These are phyloP conservation scores for Drosophila chauvacae DNA, from an alignment of 1,140 invertebrate species.

Conservation along the genomic window DNA sequence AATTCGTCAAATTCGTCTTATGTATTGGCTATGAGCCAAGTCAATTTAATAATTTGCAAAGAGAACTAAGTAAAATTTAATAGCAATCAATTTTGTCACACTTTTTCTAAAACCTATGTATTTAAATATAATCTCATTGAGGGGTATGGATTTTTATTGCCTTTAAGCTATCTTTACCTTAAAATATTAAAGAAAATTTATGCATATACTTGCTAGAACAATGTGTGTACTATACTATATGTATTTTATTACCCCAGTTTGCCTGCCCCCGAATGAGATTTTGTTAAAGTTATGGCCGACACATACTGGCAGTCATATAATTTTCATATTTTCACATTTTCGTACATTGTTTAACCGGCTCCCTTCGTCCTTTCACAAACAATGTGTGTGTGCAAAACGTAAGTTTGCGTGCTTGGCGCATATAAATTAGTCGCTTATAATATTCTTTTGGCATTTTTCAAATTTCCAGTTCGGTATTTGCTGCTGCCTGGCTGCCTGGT, in stretches of 20 bases:
- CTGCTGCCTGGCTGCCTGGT: conserved; percentile 26
- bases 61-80: background rate
- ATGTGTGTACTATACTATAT: background rate
- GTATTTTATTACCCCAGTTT: conserved; percentile 22
- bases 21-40: background rate
- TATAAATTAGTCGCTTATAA: conserved; percentile 83
- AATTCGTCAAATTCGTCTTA: conserved; percentile 3
- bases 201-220: conserved; percentile 8
- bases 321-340: conserved; percentile 83
- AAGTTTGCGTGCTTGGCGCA: conserved; percentile 79
- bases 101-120: background rate
- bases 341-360: conserved; percentile 76
- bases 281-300: conserved; percentile 77
- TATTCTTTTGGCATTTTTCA: conserved; percentile 83
- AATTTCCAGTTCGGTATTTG: conserved; percentile 78
- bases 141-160: background rate
- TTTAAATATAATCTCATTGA: conserved; percentile 5
- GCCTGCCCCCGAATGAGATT: conserved; percentile 49
- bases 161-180: background rate
- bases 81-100: background rate
- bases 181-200: conserved; percentile 13
- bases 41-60: background rate
- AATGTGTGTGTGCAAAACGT: conserved; percentile 81
- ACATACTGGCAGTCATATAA: conserved; percentile 77
- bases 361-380: conserved; percentile 48